Conservation (phyloP, 2,113 vertebrate genomes). For the Gobio gobio region DNA sequence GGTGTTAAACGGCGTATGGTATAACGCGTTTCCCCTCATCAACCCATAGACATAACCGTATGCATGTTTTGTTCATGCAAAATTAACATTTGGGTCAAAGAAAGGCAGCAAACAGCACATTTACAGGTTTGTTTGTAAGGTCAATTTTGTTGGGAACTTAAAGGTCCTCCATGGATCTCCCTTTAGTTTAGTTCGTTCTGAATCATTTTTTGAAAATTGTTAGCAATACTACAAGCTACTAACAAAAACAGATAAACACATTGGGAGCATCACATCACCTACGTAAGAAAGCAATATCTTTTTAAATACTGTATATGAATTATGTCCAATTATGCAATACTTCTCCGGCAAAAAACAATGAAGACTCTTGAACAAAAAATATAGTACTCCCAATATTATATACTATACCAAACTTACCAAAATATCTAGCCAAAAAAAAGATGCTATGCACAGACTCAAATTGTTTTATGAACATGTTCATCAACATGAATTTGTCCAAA, state of each 20-base stretch:
- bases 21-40: slow-evolving; percentile 51
- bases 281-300: background rate
- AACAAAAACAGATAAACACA: background rate
- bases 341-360: no score
- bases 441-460: background rate
- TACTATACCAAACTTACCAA: background rate
- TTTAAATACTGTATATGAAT: background rate
- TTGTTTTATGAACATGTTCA: background rate
- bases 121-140: background rate
- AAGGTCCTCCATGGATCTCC: background rate
- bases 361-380: background rate
- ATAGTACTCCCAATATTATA: background rate
- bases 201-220: background rate
- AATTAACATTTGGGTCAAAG: slow-evolving; percentile 31
- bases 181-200: background rate
- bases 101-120: slow-evolving; percentile 6
- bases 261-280: background rate
- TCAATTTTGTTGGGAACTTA: slow-evolving; percentile 1
- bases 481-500: background rate
- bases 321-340: background rate
- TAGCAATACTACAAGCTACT: background rate
- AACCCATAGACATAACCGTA: slow-evolving; percentile 19
- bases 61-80: slow-evolving; percentile 12
- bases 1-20: slow-evolving; percentile 66
- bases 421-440: background rate